A percentile compares a stretch with the other conserved stretches of the same genome.
phyloP scores from a whole-genome alignment of 2,113 vertebrate genomes.

The Arothron firmamentum region DNA sequence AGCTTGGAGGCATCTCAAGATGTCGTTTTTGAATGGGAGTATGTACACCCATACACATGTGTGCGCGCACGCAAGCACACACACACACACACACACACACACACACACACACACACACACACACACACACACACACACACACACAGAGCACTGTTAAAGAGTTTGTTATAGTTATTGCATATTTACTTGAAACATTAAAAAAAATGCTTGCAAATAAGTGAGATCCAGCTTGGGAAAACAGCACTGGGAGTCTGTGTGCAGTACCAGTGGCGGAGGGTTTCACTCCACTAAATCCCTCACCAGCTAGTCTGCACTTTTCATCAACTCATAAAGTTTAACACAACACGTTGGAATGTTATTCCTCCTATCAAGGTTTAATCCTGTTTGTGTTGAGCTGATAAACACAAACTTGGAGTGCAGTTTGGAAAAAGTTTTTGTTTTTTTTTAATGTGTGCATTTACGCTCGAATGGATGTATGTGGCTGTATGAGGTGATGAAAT shows the following conservation, averaged over 20 bases:
- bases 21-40: slow-evolving; percentile 74
- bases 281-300: slow-evolving; percentile 58
- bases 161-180: slow-evolving; percentile 18
- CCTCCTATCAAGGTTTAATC: slow-evolving; percentile 53
- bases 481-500: background rate
- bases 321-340: slow-evolving; percentile 69
- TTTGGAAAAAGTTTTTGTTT: slow-evolving; percentile 28
- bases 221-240: slow-evolving; percentile 47
- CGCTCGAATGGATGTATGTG: background rate
- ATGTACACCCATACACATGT: slow-evolving; percentile 15
- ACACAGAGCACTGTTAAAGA: background rate
- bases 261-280: slow-evolving; percentile 58
- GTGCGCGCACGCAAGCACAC: background rate
- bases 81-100: background rate
- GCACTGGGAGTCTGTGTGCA: slow-evolving; percentile 43
- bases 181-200: slow-evolving; percentile 26
- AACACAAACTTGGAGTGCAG: slow-evolving; percentile 51
- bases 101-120: slow-evolving; percentile 1
- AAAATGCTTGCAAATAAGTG: slow-evolving; percentile 31
- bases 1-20: slow-evolving; percentile 71
- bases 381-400: slow-evolving; percentile 59
- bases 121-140: too few species aligned
- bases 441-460: background rate
- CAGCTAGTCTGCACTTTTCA: slow-evolving; percentile 64
- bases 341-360: slow-evolving; percentile 67